These are phyloP conservation scores for Cyphomyrmex costatus DNA, from an alignment of 1,140 invertebrate genomes.

Conservation along the genomic window DNA sequence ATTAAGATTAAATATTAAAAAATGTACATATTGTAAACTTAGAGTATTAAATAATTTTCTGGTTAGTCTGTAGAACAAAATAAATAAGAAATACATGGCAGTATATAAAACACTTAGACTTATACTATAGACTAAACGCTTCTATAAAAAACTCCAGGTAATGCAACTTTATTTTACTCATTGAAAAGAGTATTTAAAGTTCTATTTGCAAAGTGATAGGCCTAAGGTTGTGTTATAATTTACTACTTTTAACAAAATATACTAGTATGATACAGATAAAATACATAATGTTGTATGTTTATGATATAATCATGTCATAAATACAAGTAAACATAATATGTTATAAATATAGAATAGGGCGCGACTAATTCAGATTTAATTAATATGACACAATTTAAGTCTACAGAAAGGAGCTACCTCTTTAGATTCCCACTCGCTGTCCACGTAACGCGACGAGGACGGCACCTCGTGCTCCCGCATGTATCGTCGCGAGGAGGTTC, in stretches of 20 bases:
- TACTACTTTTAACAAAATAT: neutral
- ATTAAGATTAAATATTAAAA: neutral
- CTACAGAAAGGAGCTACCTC: slow-evolving; percentile 86
- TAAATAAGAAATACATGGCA: neutral
- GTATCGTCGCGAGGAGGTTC: slow-evolving; percentile 87
- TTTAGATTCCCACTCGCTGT: slow-evolving; percentile 91
- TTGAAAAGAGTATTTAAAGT: neutral
- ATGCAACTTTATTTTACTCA: neutral
- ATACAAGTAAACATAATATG: slow-evolving; percentile 3
- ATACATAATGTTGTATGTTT: neutral
- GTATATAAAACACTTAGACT: neutral
- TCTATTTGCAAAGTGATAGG: neutral
- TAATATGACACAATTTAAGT: neutral
- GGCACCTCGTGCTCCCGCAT: slow-evolving; percentile 86
- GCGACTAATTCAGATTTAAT: neutral
- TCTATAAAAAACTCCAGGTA: too few species aligned
- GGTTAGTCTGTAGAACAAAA: neutral
- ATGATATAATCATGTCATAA: slow-evolving; percentile 42
- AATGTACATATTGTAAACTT: neutral
- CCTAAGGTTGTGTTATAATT: neutral
- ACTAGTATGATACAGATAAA: neutral
- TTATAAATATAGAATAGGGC: slow-evolving; percentile 39
- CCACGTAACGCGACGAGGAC: slow-evolving; percentile 87
- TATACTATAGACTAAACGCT: too few species aligned
- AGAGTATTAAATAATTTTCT: neutral